A percentile compares a stretch with the other conserved stretches of the same genome.
Evolutionary conservation across 1,140 invertebrate genomes (phyloP).

Genomic region (Pseudomyrmex pallidus): DNA sequence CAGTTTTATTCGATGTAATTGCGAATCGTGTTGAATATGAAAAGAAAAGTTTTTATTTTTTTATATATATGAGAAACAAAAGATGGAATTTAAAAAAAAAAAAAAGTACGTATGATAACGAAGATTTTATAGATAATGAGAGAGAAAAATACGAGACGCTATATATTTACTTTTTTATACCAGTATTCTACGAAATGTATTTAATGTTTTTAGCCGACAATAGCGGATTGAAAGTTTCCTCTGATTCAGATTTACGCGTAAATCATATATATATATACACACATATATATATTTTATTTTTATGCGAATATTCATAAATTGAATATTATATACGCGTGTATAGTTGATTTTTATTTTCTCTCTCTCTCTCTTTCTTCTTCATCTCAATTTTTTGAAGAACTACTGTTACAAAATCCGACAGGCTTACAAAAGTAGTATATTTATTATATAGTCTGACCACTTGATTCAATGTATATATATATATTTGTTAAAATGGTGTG

Average conservation of each 20-base stretch:
- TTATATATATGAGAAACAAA: conserved; percentile 35
- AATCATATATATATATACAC: background rate
- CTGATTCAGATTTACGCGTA: conserved; percentile 53
- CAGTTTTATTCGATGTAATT: conserved; percentile 64
- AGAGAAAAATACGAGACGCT: conserved; percentile 60
- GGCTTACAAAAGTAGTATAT: conserved; percentile 2
- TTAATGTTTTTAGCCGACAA: conserved; percentile 60
- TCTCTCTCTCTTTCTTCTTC: background rate
- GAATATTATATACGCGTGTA: conserved; percentile 33
- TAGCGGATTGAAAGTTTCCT: conserved; percentile 57
- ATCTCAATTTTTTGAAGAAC: conserved; percentile 7
- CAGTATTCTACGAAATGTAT: conserved; percentile 66
- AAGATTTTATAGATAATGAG: conserved; percentile 61
- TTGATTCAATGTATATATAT: conserved; percentile 29
- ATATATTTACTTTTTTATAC: conserved; percentile 73
- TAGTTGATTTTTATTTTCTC: conserved; percentile 12
- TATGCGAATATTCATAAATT: conserved; percentile 43
- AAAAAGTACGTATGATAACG: conserved; percentile 57
- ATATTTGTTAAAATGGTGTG: conserved; percentile 19
- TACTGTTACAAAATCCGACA: background rate
- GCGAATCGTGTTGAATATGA: conserved; percentile 64
- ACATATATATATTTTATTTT: conserved; percentile 35
- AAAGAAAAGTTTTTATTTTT: conserved; percentile 71
- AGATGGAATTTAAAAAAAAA: conserved; percentile 66
- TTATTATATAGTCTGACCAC: conserved; percentile 25